Evolutionary conservation across 2,797 vertebrate species (phyloP), one percentile per base, ranked within the genome.

Genomic region (Cyclopterus lumpus): DNA sequence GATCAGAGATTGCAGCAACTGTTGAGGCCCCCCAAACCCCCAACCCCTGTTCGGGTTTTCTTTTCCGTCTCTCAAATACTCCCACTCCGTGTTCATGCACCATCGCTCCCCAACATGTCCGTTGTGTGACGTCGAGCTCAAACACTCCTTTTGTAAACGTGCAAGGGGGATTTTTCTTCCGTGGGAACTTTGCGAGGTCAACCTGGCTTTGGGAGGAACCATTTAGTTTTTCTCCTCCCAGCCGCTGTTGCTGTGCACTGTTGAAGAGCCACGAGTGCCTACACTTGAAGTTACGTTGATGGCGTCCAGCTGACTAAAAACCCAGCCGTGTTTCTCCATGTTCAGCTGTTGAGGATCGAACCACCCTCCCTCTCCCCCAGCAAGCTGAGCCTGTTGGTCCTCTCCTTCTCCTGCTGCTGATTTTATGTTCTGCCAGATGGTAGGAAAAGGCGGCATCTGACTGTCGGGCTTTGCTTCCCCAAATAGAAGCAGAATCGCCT

Each of bases 201-300:
- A 54, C 55, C 67, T 62, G 67, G 75, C 67, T 84, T 79, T 38
- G 54, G 67, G 67, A 81, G 76, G 75, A 84, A 70, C 38, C 5
- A 28, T 55, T 28, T 15, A 57, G 15, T 53, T 24, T 71, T 51
- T 9, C 61, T 42, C 48, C 68, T 77, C 48, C 66, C 38, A 18
- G 73, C 76, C 83, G 77, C 85, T 81, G 84, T 86, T 38, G 77
- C 86, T 82, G 77, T 87, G 89, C 88, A 89, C 85, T 90, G 87
- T 91, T 87, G 46, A 91, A 90, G 87, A 93, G 88, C 93, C 92
- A 81, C 36, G 83, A 91, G 93, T 94, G 94, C 93, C 92, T 94
- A 89, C 71, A 82, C 87, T 85, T 80, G 77, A 88, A 84, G 75
- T 88, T 86, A 87, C 71, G 59, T 79, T 44, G 69, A 82, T 66